Evolutionary conservation across 2,888 invertebrate genomes (phyloP), one percentile per base, ranked within the genome.

Genomic region (Limnephilus lunatus): DNA sequence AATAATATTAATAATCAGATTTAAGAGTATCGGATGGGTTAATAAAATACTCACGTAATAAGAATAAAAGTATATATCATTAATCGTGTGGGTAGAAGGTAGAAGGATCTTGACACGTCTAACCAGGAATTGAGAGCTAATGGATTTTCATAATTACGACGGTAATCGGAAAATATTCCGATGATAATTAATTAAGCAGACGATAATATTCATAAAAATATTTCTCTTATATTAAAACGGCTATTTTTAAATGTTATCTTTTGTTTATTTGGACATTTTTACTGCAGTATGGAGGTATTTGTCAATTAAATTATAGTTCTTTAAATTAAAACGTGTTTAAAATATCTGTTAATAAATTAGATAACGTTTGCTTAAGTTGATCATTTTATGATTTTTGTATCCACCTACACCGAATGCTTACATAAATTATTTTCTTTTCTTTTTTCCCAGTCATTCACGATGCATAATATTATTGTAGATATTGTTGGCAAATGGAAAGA

Each of bases 101-200:
- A 82, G 80, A 44, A 35, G 48, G 90, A 53, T 44, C 39, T 85
- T 68, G 82, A 39, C 44, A 86, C 39, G 44, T 83, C 19, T 85
- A 86, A 85, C 87, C 81, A 80, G 80, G 91, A 91, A 85, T 81
- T 81, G 81, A 81, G 68, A 86, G 80, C 91, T 91, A 91, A 92
- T 92, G 91, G 91, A 90, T 91, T 92, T 92, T 35, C 81, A 92
- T 87, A 92, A 91, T 88, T 90, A 91, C 87, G 68, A 85, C 48
- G 89, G 81, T 89, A 85, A 92, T 92, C 92, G 39, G n/a, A n/a
- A 86, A 86, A 86, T 35, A 48, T 68, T 68, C 25, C 68, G 90
- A n/a, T 53, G 83, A 85, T 86, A 68, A 90, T 90, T 90, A 90
- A 90, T 90, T 90, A 90, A 82, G 85, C 25, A 48, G 25, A 83